Base-by-base conservation (phyloP, 1,140 invertebrate species). In the Zeugodacus cucurbitae region DNA sequence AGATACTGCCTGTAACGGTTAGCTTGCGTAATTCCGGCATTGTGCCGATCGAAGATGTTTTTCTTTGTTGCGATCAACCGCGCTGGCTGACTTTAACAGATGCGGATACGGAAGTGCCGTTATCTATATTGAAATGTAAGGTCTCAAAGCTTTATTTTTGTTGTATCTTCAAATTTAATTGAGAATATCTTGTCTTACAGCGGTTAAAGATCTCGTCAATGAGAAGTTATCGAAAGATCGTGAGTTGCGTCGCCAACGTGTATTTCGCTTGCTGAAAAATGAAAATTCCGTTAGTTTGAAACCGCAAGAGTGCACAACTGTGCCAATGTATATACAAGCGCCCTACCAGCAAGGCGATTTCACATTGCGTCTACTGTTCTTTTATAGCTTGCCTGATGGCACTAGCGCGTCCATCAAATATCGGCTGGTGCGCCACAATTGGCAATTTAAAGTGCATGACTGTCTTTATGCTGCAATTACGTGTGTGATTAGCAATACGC, bases 261-360 rank as follows among this genome's bases (percentile, higher is more conserved):
- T 95, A 22, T 95, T 94, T 44, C 94, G 94, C 88, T 91, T 96
- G 85, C 88, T 90, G 17, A 91, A 95, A 87, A 91, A 93, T 10
- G 67, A 87, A 22, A 78, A 90, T 6, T 89, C 89, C 6, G 90
- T 88, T 3, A 93, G 93, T 34, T 90, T 93, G 86, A 92, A 95
- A 41, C 94, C 96, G 7, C 95, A 95, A 10, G 94, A 95, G 88
- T 94, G 91, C 7, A 93, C 95, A n/a, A 95, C 94, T 32, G 92
- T 96, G 86, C 94, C 95, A 34, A 93, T 96, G 89, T 97, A 96
- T 96, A 93, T 97, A 20, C 95, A 95, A 90, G 96, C 96, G 1
- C 96, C 96, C 8, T 94, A 95, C 88, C 93, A 94, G 59, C 95
- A 95, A 41, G 96, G 96, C 6, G 94, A 94, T 17, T 95, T 96